A percentile compares a stretch with the other conserved stretches of the same genome.
Evolutionary conservation across 2,888 invertebrate genomes (phyloP).

Genomic region (Charanyca ferruginea): DNA sequence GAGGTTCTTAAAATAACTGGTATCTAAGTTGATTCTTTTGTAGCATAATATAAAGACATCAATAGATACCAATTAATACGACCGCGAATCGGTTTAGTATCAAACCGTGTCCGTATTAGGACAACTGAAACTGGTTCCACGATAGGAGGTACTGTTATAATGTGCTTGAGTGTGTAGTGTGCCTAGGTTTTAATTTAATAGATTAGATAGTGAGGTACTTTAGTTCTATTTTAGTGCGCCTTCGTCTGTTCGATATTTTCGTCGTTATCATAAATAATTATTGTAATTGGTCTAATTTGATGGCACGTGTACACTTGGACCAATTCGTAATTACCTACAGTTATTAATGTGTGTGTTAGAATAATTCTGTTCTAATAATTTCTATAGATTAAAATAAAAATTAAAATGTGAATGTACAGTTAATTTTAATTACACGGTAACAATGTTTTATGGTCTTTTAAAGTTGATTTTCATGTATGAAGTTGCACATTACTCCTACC

Average conservation of each 20-base stretch:
- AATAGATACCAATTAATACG: conserved; percentile 39
- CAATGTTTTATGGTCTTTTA: conserved; percentile 11
- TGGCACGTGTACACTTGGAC: neutral
- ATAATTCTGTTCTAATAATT: conserved; percentile 14
- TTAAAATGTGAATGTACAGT: neutral
- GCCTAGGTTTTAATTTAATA: neutral
- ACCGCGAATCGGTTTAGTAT: conserved; percentile 25
- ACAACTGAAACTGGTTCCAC: conserved; percentile 34
- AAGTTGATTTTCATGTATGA: conserved; percentile 14
- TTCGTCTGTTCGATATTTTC: neutral
- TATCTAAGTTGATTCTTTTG: conserved; percentile 30
- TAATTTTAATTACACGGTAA: conserved; percentile 14
- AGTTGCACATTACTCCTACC: conserved; percentile 3
- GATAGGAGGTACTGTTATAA: conserved; percentile 3
- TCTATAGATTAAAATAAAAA: conserved; percentile 1
- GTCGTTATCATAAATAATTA: neutral
- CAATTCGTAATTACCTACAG: neutral
- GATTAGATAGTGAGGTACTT: neutral
- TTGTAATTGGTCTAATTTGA: neutral
- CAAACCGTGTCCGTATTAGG: conserved; percentile 27
- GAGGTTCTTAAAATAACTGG: conserved; percentile 5
- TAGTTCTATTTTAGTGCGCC: neutral
- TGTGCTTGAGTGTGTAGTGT: neutral
- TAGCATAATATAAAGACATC: conserved; percentile 35
- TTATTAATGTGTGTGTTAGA: conserved; percentile 12